Evolutionary conservation across 1,140 invertebrate genomes (phyloP).

Genomic region (Sitophilus oryzae): DNA sequence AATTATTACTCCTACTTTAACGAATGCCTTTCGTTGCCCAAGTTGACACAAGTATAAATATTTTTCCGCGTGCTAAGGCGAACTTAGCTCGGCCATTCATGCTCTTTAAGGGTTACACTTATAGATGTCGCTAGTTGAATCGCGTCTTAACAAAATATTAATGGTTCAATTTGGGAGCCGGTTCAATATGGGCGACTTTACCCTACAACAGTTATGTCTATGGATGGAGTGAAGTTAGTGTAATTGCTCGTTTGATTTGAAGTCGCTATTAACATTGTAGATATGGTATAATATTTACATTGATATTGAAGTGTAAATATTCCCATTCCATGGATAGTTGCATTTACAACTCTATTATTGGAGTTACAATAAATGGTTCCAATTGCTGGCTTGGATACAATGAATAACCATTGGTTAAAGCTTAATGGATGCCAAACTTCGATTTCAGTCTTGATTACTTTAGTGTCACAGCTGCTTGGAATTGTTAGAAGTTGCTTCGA

Average conservation of each 20-base stretch:
- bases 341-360: not conserved
- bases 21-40: too few species aligned
- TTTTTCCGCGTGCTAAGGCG: too few species aligned
- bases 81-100: too few species aligned
- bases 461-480: not conserved
- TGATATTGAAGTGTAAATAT: conserved; percentile 2
- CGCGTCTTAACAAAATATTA: too few species aligned
- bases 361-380: conserved; percentile 1
- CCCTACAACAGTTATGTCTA: conserved; percentile 15
- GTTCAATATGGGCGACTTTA: too few species aligned
- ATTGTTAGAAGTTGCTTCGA: not conserved
- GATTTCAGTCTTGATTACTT: not conserved
- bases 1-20: too few species aligned
- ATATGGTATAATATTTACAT: conserved; percentile 20
- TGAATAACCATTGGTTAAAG: conserved; percentile 10
- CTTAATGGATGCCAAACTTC: conserved; percentile 9
- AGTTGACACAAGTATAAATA: too few species aligned
- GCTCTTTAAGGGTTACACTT: too few species aligned
- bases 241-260: conserved; percentile 11
- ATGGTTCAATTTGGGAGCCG: too few species aligned
- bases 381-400: not conserved
- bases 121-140: too few species aligned
- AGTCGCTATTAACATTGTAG: too few species aligned
- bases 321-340: conserved; percentile 7
- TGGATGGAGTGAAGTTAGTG: conserved; percentile 9